Evolutionary conservation across 2,888 invertebrate species (phyloP), one percentile per base, ranked within the genome.

Genomic region (Scaptomyza parva): DNA sequence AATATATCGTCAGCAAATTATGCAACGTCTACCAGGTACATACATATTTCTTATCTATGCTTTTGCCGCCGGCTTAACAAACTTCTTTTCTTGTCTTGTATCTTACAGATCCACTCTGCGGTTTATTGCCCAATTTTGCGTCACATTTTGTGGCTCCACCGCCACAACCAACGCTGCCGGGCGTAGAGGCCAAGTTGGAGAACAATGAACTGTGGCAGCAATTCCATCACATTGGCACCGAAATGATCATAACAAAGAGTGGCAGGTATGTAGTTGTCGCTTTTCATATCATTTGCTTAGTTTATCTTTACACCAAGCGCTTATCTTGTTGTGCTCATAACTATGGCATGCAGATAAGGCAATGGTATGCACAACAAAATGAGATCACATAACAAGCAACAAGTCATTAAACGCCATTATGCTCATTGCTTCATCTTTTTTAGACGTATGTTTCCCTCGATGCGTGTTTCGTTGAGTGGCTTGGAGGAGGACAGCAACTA

Each of bases 381-480:
- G 63, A 57, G 60, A 60, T 59, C 68, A 63, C 47, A 39, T 30
- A 57, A 33, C 28, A 58, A 30, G 28, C 30, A 37, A 37, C 30
- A 60, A 62, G 52, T 69, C 48, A 65, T 28, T 74, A 72, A 66
- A 24, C 43, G 30, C 40, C 65, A 59, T 71, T 60, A 26, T 43
- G 22, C 14, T 14, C 14, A 41, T 65, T 72, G 20, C 54, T 33
- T 65, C 58, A 43, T 93, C 14, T 94, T 37, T 40, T 60, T 9
- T 35, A 98, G 98, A 86, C 95, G 98, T 37, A 97, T 98, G 97
- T 98, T 98, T 90, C 98, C 98, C 0, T 95, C 96, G 0, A 92
- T 97, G 69, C 95, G 96, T 79, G 93, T 97, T 20, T 93, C 94
- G 0, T 91, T 98, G 0, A 93, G 92, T 24, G 96, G 97, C 0